phyloP scores from a whole-genome alignment of 1,140 invertebrate species.

The Philopotamus ludificatus region DNA sequence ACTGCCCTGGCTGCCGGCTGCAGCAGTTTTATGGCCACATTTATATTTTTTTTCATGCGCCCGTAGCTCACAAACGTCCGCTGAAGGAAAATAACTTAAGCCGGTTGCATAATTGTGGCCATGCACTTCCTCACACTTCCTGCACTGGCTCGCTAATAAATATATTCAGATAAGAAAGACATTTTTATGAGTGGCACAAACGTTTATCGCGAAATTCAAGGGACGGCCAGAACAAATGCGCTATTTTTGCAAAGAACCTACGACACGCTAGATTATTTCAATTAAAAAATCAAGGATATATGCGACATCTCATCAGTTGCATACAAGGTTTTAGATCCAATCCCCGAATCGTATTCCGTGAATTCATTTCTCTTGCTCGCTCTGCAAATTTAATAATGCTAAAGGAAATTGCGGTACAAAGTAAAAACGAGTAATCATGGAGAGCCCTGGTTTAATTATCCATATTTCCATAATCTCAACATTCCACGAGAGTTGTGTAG shows the following conservation, averaged over 20 bases:
- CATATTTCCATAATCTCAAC: slow-evolving; percentile 39
- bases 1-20: too few relatives aligned
- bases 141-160: slow-evolving; percentile 7
- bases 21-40: not conserved
- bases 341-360: too few relatives aligned
- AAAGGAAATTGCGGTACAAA: slow-evolving; percentile 1
- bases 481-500: slow-evolving; percentile 32
- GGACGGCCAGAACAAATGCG: not conserved
- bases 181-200: slow-evolving; percentile 20
- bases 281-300: not conserved
- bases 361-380: too few relatives aligned
- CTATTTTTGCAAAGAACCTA: not conserved
- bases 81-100: not conserved
- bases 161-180: slow-evolving; percentile 19
- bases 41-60: not conserved
- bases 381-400: slow-evolving; percentile 20
- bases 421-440: slow-evolving; percentile 15
- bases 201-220: slow-evolving; percentile 13
- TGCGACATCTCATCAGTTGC: too few relatives aligned
- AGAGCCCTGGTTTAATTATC: slow-evolving; percentile 33
- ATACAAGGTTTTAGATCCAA: too few relatives aligned
- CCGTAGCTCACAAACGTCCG: not conserved
- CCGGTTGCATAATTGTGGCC: slow-evolving; percentile 15
- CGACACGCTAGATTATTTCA: too few relatives aligned
- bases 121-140: slow-evolving; percentile 13